Base-by-base conservation (phyloP, 2,113 vertebrate genomes). In the Porphyrio hochstetteri region DNA sequence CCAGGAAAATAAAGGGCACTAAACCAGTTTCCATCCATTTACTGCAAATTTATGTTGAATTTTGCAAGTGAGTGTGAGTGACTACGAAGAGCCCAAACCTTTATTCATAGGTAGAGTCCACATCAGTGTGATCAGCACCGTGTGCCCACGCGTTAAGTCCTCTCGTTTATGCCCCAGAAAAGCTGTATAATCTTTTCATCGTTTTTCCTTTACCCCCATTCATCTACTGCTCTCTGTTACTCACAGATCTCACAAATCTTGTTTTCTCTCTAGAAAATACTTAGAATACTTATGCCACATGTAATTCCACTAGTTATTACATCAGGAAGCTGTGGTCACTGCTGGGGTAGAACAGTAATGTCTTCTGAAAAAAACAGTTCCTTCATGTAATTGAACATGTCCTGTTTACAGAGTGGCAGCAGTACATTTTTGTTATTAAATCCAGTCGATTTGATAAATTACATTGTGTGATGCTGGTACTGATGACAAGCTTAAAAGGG, bases 361-460 rank as follows among this genome's bases (percentile, higher is more conserved):
- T 81, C 94, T 97, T 95, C 95, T 91, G 40, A 93, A 97, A 96
- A 95, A 97, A 98, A 88, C 68, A 92, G 91, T 96, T 97, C 78
- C 91, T 96, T 89, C 9, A 23, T 96, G 96, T 96, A 97, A 97
- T 97, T 97, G 95, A 97, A 97, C 98, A 69, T 60, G 95, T 98
- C 98, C 98, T 96, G 92, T 92, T 97, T 97, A 96, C 96, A 97
- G 97, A 97, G 97, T 96, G 69, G 74, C 72, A 92, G 94, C 97
- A 92, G 97, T 96, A 96, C 97, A 92, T 98, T 97, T 97, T 96
- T 96, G 96, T 93, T 96, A 88, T 97, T 97, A 98, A 83, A 94
- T 96, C 96, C 75, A 88, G 95, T 95, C 90, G 96, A 97, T 97
- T 93, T 96, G 91, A 78, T 96, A 92, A 97, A 97, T 97, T 95